A percentile compares a stretch with the other conserved stretches of the same genome.
Evolutionary conservation across 1,140 invertebrate species (phyloP).

Genomic region (Homarus americanus): DNA sequence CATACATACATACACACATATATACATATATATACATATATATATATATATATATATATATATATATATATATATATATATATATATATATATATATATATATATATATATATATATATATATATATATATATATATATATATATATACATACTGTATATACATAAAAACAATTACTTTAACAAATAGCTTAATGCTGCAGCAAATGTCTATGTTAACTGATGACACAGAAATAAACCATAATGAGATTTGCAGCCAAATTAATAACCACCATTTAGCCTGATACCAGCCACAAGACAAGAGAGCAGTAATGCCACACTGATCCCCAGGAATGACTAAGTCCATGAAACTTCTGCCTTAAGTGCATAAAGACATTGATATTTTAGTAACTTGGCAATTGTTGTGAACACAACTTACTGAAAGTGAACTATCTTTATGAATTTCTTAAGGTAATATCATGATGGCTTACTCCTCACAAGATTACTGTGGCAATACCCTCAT

Average conservation of each 20-base stretch:
- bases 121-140: no score
- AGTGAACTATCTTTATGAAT: not conserved
- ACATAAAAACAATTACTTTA: no score
- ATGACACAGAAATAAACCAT: not conserved
- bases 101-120: no score
- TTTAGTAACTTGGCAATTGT: not conserved
- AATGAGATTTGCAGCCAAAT: not conserved
- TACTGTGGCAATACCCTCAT: not conserved
- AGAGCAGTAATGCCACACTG: not conserved
- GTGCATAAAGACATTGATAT: not conserved
- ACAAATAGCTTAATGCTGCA: no score
- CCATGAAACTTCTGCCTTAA: not conserved
- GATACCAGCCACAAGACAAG: conserved; percentile 25
- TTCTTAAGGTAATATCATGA: not conserved
- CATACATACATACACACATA: no score
- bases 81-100: no score
- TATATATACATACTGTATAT: no score
- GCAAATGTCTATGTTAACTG: no score
- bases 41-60: no score
- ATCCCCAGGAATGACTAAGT: conserved; percentile 1
- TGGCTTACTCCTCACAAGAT: not conserved
- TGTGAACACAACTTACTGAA: not conserved
- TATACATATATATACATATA: no score
- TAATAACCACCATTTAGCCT: conserved; percentile 51
- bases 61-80: no score